Evolutionary conservation across 2,888 invertebrate species (phyloP), one percentile per base, ranked within the genome.

Genomic region (Orchesella flavescens): DNA sequence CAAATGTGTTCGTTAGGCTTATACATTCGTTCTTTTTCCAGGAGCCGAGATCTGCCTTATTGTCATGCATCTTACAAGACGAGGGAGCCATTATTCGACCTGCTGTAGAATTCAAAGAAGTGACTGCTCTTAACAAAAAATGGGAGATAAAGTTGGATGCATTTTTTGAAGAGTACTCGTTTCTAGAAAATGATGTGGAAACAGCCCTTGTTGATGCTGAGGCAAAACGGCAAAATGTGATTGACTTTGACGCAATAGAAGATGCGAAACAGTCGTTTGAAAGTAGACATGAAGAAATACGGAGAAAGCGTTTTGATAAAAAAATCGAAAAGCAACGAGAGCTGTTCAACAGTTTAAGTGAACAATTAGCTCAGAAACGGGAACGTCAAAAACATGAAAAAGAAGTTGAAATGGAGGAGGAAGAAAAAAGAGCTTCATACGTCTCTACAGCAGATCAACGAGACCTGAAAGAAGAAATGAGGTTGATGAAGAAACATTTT

Each of bases 121-220:
- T 87, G 10, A 19, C 75, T 12, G 5, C 43, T 2, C 61, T 86
- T 9, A 63, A 65, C 13, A 59, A 34, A 21, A 74, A 68, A 5
- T 86, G 87, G 87, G 21, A 80, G 19, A 71, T 65, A 0, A 85
- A 85, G 69, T 55, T 84, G 19, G 65, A 75, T 19, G 23, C 63
- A 12, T 87, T 87, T 65, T 84, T 84, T 23, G 71, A 59, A 7
- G 85, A 85, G 66, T 83, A 86, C 59, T 68, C 83, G 3, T 83
- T 83, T 69, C 34, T 87, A 10, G 72, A 75, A 59, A 53, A 55
- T 1, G 82, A 77, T 23, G 74, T 87, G 13, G 55, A 74, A 9
- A 17, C 65, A 0, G 66, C 75, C 5, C 57, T 87, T 43, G 15
- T 24, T 10, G 13, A 44, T 57, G 68, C 55, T 19, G 79, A 72